A percentile compares a stretch with the other conserved stretches of the same genome.
phyloP scores from a whole-genome alignment of 2,113 vertebrate genomes.

The Notarius lentiginosus region DNA sequence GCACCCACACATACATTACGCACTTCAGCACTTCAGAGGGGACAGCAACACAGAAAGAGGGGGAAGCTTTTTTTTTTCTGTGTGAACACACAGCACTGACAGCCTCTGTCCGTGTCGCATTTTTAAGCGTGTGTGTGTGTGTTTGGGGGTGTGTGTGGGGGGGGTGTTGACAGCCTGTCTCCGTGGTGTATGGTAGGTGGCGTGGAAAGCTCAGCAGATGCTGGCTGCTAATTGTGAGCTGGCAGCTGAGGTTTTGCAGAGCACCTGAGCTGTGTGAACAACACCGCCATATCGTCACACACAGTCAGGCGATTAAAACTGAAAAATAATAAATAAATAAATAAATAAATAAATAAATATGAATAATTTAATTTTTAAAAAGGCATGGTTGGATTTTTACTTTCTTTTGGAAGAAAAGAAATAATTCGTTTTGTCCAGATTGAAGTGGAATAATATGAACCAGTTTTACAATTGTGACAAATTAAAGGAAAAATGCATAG shows the following conservation, averaged over 20 bases:
- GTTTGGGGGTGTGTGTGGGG: slow-evolving; percentile 9
- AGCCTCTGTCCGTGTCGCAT: slow-evolving; percentile 12
- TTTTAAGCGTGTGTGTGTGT: slow-evolving; percentile 5
- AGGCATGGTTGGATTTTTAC: neutral
- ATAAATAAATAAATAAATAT: neutral
- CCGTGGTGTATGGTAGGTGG: slow-evolving; percentile 34
- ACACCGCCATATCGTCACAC: neutral
- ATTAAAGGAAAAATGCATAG: neutral
- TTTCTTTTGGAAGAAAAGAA: neutral
- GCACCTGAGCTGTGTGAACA: slow-evolving; percentile 34
- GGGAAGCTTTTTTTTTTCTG: neutral
- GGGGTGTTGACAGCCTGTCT: slow-evolving; percentile 41
- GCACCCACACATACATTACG: slow-evolving; percentile 32
- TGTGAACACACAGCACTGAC: slow-evolving; percentile 23
- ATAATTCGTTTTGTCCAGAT: neutral
- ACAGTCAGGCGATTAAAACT: neutral
- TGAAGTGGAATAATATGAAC: neutral
- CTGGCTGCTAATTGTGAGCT: slow-evolving; percentile 43
- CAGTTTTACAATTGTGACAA: neutral
- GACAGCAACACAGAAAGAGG: slow-evolving; percentile 19
- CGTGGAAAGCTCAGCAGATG: slow-evolving; percentile 46
- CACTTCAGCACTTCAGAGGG: slow-evolving; percentile 36
- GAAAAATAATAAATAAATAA: neutral
- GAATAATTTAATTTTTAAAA: too few species aligned
- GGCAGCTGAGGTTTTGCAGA: slow-evolving; percentile 41